These are phyloP conservation scores for Hirudo medicinalis DNA, from an alignment of 1,140 invertebrate genomes.

Conservation along the genomic window DNA sequence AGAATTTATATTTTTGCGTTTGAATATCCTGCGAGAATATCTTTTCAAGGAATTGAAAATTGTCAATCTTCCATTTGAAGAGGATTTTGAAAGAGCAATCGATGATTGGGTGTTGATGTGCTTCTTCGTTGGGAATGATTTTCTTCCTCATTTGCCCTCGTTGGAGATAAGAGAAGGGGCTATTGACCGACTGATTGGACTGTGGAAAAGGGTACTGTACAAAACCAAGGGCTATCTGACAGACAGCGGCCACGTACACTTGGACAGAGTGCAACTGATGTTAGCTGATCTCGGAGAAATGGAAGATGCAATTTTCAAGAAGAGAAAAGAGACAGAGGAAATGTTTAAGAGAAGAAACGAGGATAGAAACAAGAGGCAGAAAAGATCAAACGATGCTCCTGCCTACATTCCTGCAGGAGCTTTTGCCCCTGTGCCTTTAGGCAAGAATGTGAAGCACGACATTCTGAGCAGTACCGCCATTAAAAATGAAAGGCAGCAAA, in stretches of 20 bases:
- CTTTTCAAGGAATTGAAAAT: slow-evolving; percentile 77
- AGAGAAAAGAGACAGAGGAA: slow-evolving; percentile 63
- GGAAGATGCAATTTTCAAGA: slow-evolving; percentile 95
- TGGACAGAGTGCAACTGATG: slow-evolving; percentile 82
- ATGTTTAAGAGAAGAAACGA: slow-evolving; percentile 51
- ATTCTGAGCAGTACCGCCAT: too few species aligned
- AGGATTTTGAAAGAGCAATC: slow-evolving; percentile 45
- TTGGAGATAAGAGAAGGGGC: slow-evolving; percentile 95
- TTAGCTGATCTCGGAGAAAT: slow-evolving; percentile 76
- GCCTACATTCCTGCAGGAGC: slow-evolving; percentile 55
- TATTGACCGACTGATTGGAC: slow-evolving; percentile 77
- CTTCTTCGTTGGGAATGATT: slow-evolving; percentile 99
- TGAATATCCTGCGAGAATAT: slow-evolving; percentile 88
- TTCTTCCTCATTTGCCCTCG: slow-evolving; percentile 92
- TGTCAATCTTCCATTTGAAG: slow-evolving; percentile 71
- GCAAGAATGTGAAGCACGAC: slow-evolving; percentile 22
- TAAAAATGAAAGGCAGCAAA: slow-evolving; percentile 11
- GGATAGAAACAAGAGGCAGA: slow-evolving; percentile 45
- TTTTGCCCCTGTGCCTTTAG: slow-evolving; percentile 54
- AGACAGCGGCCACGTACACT: slow-evolving; percentile 78
- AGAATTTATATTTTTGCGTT: slow-evolving; percentile 48
- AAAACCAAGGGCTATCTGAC: slow-evolving; percentile 88
- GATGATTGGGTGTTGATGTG: slow-evolving; percentile 99
- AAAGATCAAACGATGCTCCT: slow-evolving; percentile 37
- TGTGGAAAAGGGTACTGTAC: slow-evolving; percentile 91